Percentiles rank a stretch among this genome's conserved stretches.
phyloP scores from a whole-genome alignment of 2,797 vertebrate species.

The Amblyraja radiata region DNA sequence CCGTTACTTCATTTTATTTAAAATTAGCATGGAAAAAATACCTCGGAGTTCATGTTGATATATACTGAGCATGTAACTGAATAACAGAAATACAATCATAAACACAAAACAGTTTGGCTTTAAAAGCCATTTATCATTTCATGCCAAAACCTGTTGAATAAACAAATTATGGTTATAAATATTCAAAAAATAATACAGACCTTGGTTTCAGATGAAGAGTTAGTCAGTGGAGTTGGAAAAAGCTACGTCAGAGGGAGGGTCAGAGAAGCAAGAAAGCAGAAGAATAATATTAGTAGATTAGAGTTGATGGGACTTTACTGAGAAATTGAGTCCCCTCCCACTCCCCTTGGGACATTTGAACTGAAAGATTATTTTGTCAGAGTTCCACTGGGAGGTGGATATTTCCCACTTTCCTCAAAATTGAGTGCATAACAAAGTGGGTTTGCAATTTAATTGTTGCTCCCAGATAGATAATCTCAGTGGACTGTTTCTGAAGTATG shows the following conservation, averaged over 20 bases:
- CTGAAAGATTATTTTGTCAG: background rate
- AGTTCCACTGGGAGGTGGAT: background rate
- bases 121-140: background rate
- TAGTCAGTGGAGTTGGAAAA: slow-evolving; percentile 26
- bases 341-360: background rate
- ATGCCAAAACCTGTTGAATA: background rate
- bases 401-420: background rate
- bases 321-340: too few relatives aligned
- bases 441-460: background rate
- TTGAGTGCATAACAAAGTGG: background rate
- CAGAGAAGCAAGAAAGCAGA: slow-evolving; percentile 29
- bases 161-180: background rate
- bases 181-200: background rate
- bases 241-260: slow-evolving; percentile 15
- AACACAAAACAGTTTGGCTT: background rate
- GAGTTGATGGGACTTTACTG: background rate
- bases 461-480: background rate
- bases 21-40: background rate
- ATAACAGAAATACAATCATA: background rate
- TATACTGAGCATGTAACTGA: background rate
- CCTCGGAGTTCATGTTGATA: background rate
- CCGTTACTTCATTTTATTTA: background rate
- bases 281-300: slow-evolving; percentile 31
- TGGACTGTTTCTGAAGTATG: background rate
- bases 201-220: background rate